Evolutionary conservation across 1,140 invertebrate genomes (phyloP).

Genomic region (Himalopsyche phryganea): DNA sequence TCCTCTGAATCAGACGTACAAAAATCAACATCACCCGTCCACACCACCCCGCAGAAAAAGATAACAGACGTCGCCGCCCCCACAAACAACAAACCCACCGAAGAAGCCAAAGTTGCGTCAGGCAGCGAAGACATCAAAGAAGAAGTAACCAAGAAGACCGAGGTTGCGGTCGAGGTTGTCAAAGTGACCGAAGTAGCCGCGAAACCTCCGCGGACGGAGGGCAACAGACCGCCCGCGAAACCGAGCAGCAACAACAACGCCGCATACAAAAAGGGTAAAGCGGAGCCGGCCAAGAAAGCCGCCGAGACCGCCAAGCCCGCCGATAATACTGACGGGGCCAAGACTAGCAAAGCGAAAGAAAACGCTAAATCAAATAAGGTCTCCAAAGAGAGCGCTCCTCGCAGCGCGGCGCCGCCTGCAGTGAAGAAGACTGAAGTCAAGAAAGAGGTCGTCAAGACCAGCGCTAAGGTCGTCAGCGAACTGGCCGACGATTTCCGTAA

Average conservation of each 20-base stretch:
- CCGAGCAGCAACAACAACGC: neutral
- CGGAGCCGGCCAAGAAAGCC: neutral
- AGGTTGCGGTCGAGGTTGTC: too few relatives aligned
- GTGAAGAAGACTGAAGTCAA: neutral
- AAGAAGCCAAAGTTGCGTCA: neutral
- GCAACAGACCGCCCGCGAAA: neutral
- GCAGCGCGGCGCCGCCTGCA: neutral
- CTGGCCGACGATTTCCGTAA: too few relatives aligned
- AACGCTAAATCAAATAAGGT: neutral
- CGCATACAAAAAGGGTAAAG: neutral
- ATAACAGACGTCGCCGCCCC: too few relatives aligned
- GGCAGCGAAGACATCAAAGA: neutral
- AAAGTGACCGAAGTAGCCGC: too few relatives aligned
- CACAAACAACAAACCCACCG: neutral
- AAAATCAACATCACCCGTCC: too few relatives aligned
- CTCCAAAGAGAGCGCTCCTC: neutral
- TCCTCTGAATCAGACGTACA: too few relatives aligned
- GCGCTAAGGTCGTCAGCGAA: neutral
- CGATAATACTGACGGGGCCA: neutral
- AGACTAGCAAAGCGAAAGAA: neutral
- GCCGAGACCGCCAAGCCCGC: neutral
- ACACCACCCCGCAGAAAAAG: too few relatives aligned
- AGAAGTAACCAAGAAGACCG: neutral
- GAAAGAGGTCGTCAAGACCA: neutral
- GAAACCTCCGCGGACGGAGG: neutral